Evolutionary conservation across 2,113 vertebrate genomes (phyloP), one percentile per base, ranked within the genome.

Genomic region (Proteles cristata): DNA sequence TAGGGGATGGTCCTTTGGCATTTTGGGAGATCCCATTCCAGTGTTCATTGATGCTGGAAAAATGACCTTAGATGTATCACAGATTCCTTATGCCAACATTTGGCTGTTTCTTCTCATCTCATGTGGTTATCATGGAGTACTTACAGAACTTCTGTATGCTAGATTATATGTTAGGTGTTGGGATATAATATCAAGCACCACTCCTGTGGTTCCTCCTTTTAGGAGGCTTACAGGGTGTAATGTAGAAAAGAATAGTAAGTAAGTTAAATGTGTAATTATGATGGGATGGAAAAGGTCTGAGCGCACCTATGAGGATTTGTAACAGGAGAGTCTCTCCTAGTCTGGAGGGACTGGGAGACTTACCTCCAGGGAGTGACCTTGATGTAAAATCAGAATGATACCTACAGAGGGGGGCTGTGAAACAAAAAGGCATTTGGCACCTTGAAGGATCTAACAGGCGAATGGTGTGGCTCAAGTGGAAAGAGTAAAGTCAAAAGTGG

Each of bases 351-450:
- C 45, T 95, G 58, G 82, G 28, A 83, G 43, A 21, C n/a, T 90
- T 58, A 16, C 21, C 14, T 2, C 4, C 43, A 17, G 63, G 43
- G 92, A 90, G 4, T 15, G 2, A 58, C 12, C 33, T 94, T 80
- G n/a, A 88, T 43, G 3, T 80, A 81, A 96, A 93, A 76, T 86
- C 55, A 74, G 65, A 88, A 87, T 84, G 48, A 53, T 88, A 33
- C n/a, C 21, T n/a, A 7, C 74, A 58, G 68, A 48, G 5, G 4
- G 4, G 33, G 8, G 11, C 17, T 26, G 45, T 65, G 50, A 92
- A 48, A 35, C 8, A 5, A 63, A 33, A 79, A 93, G 11, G 16
- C 65, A 6, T 93, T 76, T 92, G 28, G 10, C 14, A 43, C 33
- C 61, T 92, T 35, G n/a, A 33, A 84, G 16, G 53, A 83, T 82